These are phyloP conservation scores for Cephalopterus ornatus DNA, from an alignment of 2,113 vertebrate species.

Conservation along the genomic window DNA sequence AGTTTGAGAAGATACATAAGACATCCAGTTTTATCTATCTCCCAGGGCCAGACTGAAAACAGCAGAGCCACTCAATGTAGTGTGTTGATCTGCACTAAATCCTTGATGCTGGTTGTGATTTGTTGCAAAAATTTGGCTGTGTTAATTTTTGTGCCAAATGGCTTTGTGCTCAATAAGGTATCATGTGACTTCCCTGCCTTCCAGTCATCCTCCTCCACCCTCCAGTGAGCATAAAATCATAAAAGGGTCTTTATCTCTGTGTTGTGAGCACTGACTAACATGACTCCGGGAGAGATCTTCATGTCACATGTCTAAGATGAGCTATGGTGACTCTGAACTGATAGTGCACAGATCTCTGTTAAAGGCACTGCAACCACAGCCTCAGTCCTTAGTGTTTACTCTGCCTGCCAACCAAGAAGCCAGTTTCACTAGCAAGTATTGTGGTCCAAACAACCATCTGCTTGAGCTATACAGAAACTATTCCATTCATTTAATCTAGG, in stretches of 20 bases:
- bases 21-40: background rate
- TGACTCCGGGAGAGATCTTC: rapidly evolving
- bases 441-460: background rate
- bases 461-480: background rate
- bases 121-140: background rate
- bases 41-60: background rate
- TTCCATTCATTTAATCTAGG: background rate
- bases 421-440: background rate
- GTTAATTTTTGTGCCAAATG: background rate
- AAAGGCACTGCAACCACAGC: background rate
- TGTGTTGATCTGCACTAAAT: background rate
- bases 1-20: background rate
- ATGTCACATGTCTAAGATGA: rapidly evolving
- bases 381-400: background rate
- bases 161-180: background rate
- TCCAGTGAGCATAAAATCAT: background rate
- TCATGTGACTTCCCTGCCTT: background rate
- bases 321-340: background rate
- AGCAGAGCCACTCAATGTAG: background rate
- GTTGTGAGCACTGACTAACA: background rate
- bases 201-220: no score
- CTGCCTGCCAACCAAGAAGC: background rate
- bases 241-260: background rate
- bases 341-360: background rate
- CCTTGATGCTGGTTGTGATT: background rate